Conservation (phyloP, 2,888 invertebrate genomes). For the Pristionchus arcanus region DNA sequence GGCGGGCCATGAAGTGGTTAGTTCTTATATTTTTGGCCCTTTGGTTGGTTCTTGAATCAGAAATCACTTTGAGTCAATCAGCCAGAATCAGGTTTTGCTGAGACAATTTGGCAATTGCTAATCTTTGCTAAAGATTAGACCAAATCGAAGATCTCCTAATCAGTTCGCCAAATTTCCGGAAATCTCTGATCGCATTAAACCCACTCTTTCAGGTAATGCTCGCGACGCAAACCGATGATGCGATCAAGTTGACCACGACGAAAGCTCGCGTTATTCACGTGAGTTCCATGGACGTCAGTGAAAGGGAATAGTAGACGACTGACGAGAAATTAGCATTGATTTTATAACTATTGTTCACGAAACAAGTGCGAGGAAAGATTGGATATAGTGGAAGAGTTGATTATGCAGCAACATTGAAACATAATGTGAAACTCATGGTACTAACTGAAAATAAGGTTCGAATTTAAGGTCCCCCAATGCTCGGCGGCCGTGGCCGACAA, state of each 20-base stretch:
- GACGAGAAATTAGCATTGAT: too few relatives aligned
- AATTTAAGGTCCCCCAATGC: background rate
- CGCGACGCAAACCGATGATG: conserved; percentile 1
- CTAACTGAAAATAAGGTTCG: background rate
- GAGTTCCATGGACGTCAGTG: background rate
- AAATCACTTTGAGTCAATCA: too few relatives aligned
- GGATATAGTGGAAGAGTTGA: too few relatives aligned
- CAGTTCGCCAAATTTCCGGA: background rate
- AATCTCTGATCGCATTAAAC: background rate
- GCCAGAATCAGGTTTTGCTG: background rate
- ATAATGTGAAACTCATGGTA: background rate
- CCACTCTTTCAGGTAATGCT: background rate
- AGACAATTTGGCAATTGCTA: too few relatives aligned
- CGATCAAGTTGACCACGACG: background rate
- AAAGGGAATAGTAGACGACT: too few relatives aligned
- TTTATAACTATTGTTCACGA: too few relatives aligned
- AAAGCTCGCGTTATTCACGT: conserved; percentile 3
- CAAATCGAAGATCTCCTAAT: background rate
- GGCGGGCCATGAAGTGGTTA: conserved; percentile 63
- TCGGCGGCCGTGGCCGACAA: background rate
- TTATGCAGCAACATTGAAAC: background rate
- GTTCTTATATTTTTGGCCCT: background rate
- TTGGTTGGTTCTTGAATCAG: too few relatives aligned
- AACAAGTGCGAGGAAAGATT: too few relatives aligned
- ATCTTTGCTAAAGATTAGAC: too few relatives aligned